Evolutionary conservation across 2,113 vertebrate genomes (phyloP).

Genomic region (Leptobrachium leishanense): DNA sequence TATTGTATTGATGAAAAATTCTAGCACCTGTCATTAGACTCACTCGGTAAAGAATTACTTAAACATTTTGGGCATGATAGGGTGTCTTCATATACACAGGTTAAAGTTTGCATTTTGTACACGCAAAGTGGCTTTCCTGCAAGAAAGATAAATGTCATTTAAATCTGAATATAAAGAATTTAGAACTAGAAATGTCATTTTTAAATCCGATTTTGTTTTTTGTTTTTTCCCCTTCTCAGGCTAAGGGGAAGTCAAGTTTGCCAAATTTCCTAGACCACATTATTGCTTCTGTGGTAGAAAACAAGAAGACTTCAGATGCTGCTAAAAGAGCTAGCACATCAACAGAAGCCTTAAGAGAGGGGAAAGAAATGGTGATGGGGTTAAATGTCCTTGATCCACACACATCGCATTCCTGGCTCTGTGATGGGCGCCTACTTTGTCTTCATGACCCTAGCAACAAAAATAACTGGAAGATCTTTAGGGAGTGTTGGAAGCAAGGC

Average conservation of each 20-base stretch:
- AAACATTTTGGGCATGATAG: too few relatives aligned
- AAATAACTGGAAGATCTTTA: constrained; percentile 99
- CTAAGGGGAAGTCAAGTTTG: constrained; percentile 89
- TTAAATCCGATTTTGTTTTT: too few relatives aligned
- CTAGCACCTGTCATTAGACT: too few relatives aligned
- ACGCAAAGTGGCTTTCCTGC: too few relatives aligned
- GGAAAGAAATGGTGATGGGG: constrained; percentile 91
- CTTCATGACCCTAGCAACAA: constrained; percentile 95
- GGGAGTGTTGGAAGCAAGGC: constrained; percentile 98
- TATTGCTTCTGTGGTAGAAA: constrained; percentile 97
- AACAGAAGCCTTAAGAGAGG: constrained; percentile 77
- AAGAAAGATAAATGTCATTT: too few relatives aligned
- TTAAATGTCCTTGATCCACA: constrained; percentile 94
- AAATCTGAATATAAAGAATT: too few relatives aligned
- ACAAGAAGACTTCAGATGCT: constrained; percentile 89
- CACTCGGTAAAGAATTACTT: too few relatives aligned
- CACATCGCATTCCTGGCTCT: constrained; percentile 97
- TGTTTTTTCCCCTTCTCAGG: constrained; percentile 60
- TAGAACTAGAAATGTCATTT: too few relatives aligned
- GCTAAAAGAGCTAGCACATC: constrained; percentile 74
- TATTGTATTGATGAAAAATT: too few relatives aligned
- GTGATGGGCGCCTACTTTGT: constrained; percentile 94
- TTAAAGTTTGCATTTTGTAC: too few relatives aligned
- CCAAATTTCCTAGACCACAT: constrained; percentile 98
- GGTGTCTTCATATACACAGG: too few relatives aligned